phyloP scores from a whole-genome alignment of 1,140 invertebrate species.

The Drosophila grimshawi region DNA sequence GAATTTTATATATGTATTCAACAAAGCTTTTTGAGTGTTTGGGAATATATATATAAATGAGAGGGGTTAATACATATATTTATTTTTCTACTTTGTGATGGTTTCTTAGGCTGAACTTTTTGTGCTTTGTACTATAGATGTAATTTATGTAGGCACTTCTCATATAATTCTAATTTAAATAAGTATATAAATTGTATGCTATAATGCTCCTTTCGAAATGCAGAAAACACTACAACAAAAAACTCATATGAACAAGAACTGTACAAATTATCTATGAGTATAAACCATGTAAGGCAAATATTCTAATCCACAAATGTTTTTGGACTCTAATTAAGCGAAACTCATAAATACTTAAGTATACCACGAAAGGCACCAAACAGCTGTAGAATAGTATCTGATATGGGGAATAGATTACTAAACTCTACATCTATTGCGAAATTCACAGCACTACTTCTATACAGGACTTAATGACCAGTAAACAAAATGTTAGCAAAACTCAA shows the following conservation, averaged over 20 bases:
- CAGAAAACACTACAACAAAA: not conserved
- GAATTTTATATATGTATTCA: constrained; percentile 22
- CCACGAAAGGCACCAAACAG: constrained; percentile 60
- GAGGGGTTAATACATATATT: constrained; percentile 68
- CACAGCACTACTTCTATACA: constrained; percentile 65
- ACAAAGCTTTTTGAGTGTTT: constrained; percentile 25
- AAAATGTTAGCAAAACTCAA: constrained; percentile 61
- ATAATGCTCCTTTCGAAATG: constrained; percentile 1
- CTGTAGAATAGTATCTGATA: constrained; percentile 10
- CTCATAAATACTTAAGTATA: constrained; percentile 54
- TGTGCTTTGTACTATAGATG: constrained; percentile 70
- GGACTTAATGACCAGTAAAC: constrained; percentile 68
- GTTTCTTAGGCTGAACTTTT: constrained; percentile 81
- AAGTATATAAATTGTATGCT: constrained; percentile 15
- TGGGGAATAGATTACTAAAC: constrained; percentile 12
- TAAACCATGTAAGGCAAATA: constrained; percentile 69
- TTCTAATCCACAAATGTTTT: constrained; percentile 66
- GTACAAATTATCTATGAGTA: constrained; percentile 46
- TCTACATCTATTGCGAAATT: constrained; percentile 4
- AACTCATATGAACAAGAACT: constrained; percentile 30
- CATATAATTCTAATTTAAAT: constrained; percentile 23
- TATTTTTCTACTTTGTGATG: constrained; percentile 82
- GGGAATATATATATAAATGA: constrained; percentile 51
- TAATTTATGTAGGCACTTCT: constrained; percentile 54
- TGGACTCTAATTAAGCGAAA: constrained; percentile 58